Evolutionary conservation across 2,113 vertebrate genomes (phyloP).

Genomic region (Circaetus cinerascens): DNA sequence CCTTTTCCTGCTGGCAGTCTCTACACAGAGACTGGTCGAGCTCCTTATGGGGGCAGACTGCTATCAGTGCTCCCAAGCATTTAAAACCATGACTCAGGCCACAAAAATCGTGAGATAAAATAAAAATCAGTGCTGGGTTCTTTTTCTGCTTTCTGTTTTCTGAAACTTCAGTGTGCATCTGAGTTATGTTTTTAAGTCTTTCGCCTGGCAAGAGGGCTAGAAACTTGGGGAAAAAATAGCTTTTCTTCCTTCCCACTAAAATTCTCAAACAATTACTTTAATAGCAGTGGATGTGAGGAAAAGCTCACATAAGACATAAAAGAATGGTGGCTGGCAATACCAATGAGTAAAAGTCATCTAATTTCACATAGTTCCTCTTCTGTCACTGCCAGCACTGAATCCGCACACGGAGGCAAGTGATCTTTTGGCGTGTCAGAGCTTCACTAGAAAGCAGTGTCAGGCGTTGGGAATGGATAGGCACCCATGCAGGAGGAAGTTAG

Average conservation of each 20-base stretch:
- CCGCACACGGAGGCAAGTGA: background rate
- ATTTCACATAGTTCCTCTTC: background rate
- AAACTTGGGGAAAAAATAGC: background rate
- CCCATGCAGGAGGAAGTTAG: background rate
- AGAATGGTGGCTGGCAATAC: background rate
- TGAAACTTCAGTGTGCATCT: background rate
- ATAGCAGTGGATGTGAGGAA: background rate
- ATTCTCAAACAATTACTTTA: background rate
- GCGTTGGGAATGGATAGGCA: background rate
- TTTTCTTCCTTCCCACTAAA: background rate
- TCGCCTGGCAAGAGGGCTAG: background rate
- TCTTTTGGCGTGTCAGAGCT: background rate
- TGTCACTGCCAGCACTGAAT: background rate
- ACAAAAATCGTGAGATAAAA: background rate
- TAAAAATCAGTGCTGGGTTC: background rate
- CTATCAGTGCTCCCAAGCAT: background rate
- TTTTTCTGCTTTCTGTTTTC: background rate
- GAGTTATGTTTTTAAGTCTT: background rate
- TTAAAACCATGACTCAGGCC: conserved; percentile 15
- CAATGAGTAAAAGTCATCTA: background rate
- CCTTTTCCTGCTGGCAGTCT: conserved; percentile 26
- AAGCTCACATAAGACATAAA: background rate
- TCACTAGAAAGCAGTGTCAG: background rate
- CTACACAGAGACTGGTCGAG: background rate
- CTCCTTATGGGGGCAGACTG: background rate